These are phyloP conservation scores for Yponomeuta sedellus DNA, from an alignment of 2,888 invertebrate species.

Conservation along the genomic window DNA sequence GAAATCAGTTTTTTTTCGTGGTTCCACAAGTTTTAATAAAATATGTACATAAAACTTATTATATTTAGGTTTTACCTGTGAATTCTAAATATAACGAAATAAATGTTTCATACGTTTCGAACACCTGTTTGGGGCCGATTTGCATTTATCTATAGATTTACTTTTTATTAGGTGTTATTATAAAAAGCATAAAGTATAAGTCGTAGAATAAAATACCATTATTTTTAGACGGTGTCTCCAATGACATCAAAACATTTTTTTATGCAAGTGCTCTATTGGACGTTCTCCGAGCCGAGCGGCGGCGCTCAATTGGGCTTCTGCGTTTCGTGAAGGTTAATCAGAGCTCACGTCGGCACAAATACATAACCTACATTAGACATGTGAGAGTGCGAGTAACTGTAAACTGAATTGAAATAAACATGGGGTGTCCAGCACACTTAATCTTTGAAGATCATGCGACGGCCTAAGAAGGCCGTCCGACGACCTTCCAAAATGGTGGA, in stretches of 20 bases:
- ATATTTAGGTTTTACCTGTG: no score
- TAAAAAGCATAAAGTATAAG: no score
- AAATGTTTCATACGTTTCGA: no score
- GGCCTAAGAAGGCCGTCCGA: conserved; percentile 68
- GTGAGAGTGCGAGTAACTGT: conserved; percentile 70
- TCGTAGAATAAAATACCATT: no score
- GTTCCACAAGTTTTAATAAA: no score
- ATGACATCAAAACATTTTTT: no score
- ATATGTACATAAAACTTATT: no score
- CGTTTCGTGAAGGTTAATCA: conserved; percentile 47
- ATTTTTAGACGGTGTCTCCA: no score
- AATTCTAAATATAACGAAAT: no score
- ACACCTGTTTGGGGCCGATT: no score
- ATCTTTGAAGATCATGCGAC: conserved; percentile 20
- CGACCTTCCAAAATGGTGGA: conserved; percentile 68
- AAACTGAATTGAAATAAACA: conserved; percentile 61
- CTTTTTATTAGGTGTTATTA: no score
- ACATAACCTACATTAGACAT: conserved; percentile 67
- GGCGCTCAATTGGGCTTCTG: conserved; percentile 42
- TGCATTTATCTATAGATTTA: no score
- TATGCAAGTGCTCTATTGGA: background rate
- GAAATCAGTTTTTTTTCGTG: conserved; percentile 38
- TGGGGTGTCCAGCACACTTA: conserved; percentile 55
- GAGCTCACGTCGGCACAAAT: conserved; percentile 64
- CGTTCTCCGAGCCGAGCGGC: conserved; percentile 27